Conservation (phyloP, 2,888 invertebrate genomes). For the Epistrophella euchroma region DNA sequence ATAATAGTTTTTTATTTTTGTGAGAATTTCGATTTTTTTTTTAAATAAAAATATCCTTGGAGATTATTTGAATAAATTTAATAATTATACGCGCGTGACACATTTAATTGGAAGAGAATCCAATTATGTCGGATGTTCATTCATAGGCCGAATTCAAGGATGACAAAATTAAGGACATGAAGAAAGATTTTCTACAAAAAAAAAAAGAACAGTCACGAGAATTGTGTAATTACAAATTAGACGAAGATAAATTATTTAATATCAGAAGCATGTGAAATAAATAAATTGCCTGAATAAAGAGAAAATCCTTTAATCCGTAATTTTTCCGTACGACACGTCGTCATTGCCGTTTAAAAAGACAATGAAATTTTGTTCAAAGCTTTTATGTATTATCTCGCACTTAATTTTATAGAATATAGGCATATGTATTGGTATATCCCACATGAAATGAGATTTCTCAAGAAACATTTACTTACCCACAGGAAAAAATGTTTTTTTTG, state of each 20-base stretch:
- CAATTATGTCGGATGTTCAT: constrained; percentile 24
- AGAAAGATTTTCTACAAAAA: constrained; percentile 10
- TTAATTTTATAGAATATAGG: background rate
- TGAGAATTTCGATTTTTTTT: background rate
- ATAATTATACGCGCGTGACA: constrained; percentile 5
- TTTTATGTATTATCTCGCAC: background rate
- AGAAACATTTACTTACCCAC: constrained; percentile 8
- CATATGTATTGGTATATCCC: background rate
- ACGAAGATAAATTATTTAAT: constrained; percentile 6
- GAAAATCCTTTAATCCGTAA: constrained; percentile 19
- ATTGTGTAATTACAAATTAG: constrained; percentile 27
- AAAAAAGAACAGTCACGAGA: background rate
- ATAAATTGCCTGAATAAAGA: constrained; percentile 12
- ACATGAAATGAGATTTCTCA: constrained; percentile 1
- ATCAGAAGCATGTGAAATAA: constrained; percentile 38
- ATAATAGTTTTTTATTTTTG: background rate
- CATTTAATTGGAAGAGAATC: constrained; percentile 65
- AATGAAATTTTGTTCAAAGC: constrained; percentile 1
- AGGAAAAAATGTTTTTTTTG: constrained; percentile 3
- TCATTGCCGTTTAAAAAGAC: background rate
- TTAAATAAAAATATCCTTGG: background rate
- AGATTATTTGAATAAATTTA: background rate
- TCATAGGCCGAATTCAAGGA: background rate
- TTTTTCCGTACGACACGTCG: constrained; percentile 14
- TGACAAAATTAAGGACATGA: background rate